phyloP scores from a whole-genome alignment of 1,140 invertebrate species.

The Metopolophium dirhodum region DNA sequence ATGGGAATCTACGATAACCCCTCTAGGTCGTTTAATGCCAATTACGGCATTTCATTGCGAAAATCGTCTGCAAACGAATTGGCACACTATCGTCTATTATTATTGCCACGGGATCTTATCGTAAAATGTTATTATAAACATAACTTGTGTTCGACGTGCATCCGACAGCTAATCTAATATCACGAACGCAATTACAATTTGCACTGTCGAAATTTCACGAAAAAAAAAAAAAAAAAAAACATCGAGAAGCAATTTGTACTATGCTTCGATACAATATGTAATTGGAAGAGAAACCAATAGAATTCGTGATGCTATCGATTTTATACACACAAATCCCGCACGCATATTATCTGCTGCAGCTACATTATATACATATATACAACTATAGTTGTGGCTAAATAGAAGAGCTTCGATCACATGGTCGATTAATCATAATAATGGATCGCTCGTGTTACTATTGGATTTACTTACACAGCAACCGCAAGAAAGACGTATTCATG shows the following conservation, averaged over 20 bases:
- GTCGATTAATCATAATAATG: not conserved
- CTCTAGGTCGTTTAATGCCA: not conserved
- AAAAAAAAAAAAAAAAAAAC: constrained; percentile 28
- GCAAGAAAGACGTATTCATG: constrained; percentile 40
- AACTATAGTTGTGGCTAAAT: not conserved
- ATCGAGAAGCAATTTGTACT: not conserved
- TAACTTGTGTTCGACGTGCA: not conserved
- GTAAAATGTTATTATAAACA: constrained; percentile 12
- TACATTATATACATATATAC: not conserved
- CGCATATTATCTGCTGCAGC: not conserved
- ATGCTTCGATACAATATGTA: not conserved
- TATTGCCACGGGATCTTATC: not conserved
- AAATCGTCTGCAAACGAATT: not conserved
- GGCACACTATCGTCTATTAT: not conserved
- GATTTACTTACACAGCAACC: constrained; percentile 45
- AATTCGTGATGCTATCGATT: not conserved
- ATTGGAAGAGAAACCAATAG: not conserved
- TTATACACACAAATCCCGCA: not conserved
- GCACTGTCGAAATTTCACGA: not conserved
- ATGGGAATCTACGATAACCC: constrained; percentile 1
- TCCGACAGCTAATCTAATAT: not conserved
- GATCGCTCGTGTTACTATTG: not conserved
- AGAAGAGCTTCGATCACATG: not conserved
- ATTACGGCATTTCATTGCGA: constrained; percentile 22
- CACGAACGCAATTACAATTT: constrained; percentile 14